Base-by-base conservation (phyloP, 1,140 invertebrate species). In the Whitmania pigra region DNA sequence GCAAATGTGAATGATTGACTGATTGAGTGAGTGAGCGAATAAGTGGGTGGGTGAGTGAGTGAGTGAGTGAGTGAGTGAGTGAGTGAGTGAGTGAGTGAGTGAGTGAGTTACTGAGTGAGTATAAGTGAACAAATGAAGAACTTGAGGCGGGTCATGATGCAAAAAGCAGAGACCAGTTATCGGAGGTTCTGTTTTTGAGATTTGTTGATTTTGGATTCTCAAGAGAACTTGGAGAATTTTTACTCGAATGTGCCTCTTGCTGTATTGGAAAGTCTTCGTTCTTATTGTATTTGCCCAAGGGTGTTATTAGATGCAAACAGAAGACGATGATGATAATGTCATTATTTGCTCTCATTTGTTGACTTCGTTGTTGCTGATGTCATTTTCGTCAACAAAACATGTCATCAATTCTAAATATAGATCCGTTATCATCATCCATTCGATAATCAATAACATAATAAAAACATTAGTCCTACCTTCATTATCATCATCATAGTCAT, bases 61-160 rank as follows among this genome's bases (percentile, higher is more conserved):
- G 54, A 57, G 54, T n/a, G 25, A 57, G 54, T n/a, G 54, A 57
- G 54, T n/a, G 54, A 57, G 54, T n/a, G 54, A 57, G n/a, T n/a
- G n/a, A n/a, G n/a, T n/a, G n/a, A n/a, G n/a, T n/a, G n/a, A n/a
- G n/a, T 22, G 55, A 60, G 17, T 4, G 55, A 60, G 55, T 60
- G 27, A 60, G 55, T 60, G 27, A 60, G 17, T 17, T n/a, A n/a
- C n/a, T n/a, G n/a, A n/a, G n/a, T n/a, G n/a, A n/a, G n/a, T n/a
- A n/a, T n/a, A n/a, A n/a, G n/a, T n/a, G 27, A 60, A 60, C n/a
- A 17, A 60, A 60, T 15, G 57, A 63, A 7, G 29, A 18, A 63
- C 1, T 63, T 63, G 11, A 15, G 29, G 29, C 57, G 29, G n/a
- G 57, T 31, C 57, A 63, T 25, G 29, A 22, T 63, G 22, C 57